These are phyloP conservation scores for Mormyrops attenuatus DNA, from an alignment of 2,797 vertebrate genomes.

Conservation along the genomic window DNA sequence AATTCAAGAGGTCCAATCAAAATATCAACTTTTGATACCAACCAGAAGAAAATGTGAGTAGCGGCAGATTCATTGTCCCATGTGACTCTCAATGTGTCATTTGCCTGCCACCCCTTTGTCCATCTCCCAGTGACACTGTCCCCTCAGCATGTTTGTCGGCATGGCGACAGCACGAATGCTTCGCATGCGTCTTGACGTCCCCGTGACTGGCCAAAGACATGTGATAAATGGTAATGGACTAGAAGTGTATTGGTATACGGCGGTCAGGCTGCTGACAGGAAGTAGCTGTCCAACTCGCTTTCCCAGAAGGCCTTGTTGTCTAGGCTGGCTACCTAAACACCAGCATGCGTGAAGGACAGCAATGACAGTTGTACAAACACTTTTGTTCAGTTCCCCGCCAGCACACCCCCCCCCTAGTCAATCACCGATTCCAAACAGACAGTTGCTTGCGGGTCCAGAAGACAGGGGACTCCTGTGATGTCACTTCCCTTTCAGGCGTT, in stretches of 20 bases:
- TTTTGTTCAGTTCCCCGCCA: background rate
- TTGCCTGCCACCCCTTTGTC: background rate
- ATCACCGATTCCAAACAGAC: background rate
- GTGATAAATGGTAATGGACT: no score
- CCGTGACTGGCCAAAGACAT: background rate
- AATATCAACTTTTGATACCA: background rate
- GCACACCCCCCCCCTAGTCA: background rate
- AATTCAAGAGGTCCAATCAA: background rate
- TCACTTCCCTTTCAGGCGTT: background rate
- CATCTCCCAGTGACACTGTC: background rate
- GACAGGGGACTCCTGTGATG: background rate
- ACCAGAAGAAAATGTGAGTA: no score
- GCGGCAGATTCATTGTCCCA: background rate
- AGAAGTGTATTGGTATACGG: background rate
- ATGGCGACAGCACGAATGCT: background rate
- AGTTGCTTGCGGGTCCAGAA: background rate
- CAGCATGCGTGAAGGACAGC: background rate
- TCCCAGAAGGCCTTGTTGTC: constrained; percentile 5
- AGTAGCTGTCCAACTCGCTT: background rate
- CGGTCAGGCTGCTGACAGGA: background rate
- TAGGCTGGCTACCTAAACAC: background rate
- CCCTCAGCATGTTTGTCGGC: background rate
- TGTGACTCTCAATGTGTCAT: background rate
- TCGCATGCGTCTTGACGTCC: background rate
- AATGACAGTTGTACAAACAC: background rate